phyloP scores from a whole-genome alignment of 2,797 vertebrate species.

The Prunella strophiata region DNA sequence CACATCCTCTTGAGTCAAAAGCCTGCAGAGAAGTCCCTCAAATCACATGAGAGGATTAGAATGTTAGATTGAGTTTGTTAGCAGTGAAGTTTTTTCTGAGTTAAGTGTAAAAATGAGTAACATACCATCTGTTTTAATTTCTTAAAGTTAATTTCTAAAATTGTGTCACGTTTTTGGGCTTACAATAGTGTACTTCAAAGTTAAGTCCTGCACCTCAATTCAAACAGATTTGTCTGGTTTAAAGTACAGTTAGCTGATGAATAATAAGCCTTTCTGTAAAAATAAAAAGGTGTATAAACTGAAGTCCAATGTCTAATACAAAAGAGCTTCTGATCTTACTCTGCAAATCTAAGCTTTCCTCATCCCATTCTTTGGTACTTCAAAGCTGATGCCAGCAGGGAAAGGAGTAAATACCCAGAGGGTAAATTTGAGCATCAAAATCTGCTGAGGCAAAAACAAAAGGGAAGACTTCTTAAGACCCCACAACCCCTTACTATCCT shows the following conservation, averaged over 20 bases:
- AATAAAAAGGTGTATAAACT: not conserved
- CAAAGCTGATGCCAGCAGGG: constrained; percentile 11
- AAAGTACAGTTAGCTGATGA: not conserved
- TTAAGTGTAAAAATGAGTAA: not conserved
- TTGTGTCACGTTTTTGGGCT: not conserved
- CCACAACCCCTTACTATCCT: not conserved
- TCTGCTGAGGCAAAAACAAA: not conserved
- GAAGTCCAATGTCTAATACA: not conserved
- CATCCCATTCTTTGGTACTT: not conserved
- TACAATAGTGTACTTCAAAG: not conserved
- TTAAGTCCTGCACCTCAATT: not conserved
- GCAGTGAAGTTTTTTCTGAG: not conserved
- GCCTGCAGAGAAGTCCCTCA: not conserved
- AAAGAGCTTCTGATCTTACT: constrained; percentile 5
- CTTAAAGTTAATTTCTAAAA: not conserved
- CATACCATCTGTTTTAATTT: not conserved
- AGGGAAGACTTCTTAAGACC: not conserved
- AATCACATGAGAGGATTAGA: not conserved
- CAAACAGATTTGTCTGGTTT: not conserved
- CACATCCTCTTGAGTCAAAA: not conserved
- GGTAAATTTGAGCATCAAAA: not conserved
- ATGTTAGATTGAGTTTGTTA: not conserved
- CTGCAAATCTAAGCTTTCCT: constrained; percentile 17
- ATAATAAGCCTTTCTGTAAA: not conserved
- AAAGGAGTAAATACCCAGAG: constrained; percentile 16